phyloP scores from a whole-genome alignment of 2,797 vertebrate genomes.

The Artibeus jamaicensis region DNA sequence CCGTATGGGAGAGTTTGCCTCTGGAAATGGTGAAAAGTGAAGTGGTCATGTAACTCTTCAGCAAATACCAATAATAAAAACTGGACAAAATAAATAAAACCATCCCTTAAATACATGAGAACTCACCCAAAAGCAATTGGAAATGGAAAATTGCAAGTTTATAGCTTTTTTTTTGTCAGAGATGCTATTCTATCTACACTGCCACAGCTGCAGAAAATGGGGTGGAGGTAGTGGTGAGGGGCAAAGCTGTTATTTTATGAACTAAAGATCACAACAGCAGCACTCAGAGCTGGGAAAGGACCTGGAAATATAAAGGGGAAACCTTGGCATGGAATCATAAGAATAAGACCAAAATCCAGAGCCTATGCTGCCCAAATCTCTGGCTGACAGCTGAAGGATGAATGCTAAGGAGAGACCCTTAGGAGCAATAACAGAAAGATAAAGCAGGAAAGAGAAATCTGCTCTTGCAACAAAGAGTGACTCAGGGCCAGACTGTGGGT shows the following conservation, averaged over 20 bases:
- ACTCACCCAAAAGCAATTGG: background rate
- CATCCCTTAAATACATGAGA: background rate
- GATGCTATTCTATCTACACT: background rate
- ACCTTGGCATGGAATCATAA: background rate
- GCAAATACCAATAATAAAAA: background rate
- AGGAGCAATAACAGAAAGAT: background rate
- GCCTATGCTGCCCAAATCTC: background rate
- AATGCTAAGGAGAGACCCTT: too few species aligned
- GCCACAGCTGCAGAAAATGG: background rate
- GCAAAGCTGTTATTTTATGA: background rate
- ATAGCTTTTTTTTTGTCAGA: background rate
- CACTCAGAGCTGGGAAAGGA: background rate
- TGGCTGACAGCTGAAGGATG: background rate
- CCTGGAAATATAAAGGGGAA: background rate
- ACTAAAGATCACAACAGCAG: background rate
- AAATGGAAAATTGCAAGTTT: too few species aligned
- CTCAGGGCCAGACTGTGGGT: accelerated
- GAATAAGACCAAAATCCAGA: background rate
- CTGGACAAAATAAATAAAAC: background rate
- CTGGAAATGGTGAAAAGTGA: background rate
- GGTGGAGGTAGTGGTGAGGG: background rate
- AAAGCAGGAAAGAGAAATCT: background rate
- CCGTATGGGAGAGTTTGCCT: background rate
- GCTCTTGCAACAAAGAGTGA: too few species aligned
- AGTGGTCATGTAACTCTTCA: background rate